These are phyloP conservation scores for Brassicogethes aeneus DNA, from an alignment of 2,888 invertebrate species.

Conservation along the genomic window DNA sequence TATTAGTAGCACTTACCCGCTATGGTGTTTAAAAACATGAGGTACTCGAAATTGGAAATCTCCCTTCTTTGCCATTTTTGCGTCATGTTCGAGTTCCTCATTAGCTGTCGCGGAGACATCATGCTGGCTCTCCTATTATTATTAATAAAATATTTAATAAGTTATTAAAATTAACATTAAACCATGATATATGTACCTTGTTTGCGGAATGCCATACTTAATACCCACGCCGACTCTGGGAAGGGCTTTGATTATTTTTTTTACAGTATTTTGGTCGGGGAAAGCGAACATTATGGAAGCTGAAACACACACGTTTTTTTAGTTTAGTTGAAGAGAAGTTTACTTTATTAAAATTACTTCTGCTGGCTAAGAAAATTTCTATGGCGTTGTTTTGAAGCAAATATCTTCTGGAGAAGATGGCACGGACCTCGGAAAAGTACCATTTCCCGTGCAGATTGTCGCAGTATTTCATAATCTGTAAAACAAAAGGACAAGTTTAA, in stretches of 20 bases:
- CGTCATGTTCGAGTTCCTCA: slow-evolving; percentile 99
- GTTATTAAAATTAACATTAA: too few species aligned
- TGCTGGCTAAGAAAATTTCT: slow-evolving; percentile 96
- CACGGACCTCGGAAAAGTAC: slow-evolving; percentile 99
- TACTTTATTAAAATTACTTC: slow-evolving; percentile 64
- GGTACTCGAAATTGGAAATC: slow-evolving; percentile 99
- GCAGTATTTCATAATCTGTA: slow-evolving; percentile 91
- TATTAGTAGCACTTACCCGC: too few species aligned
- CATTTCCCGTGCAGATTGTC: slow-evolving; percentile 98
- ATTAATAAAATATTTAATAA: slow-evolving; percentile 15
- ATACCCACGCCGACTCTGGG: slow-evolving; percentile 98
- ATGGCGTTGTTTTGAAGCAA: slow-evolving; percentile 94
- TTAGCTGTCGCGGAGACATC: slow-evolving; percentile 97
- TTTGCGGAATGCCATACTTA: slow-evolving; percentile 98
- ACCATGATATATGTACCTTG: too few species aligned
- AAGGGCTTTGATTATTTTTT: slow-evolving; percentile 95
- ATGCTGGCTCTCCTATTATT: slow-evolving; percentile 88
- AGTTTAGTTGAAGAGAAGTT: slow-evolving; percentile 4
- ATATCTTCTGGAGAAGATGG: slow-evolving; percentile 95
- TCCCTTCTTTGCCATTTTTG: slow-evolving; percentile 99
- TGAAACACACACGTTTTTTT: slow-evolving; percentile 44
- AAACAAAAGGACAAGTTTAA: slow-evolving; percentile 31
- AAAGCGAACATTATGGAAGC: slow-evolving; percentile 99
- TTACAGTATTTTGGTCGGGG: slow-evolving; percentile 93
- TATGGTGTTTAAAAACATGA: slow-evolving; percentile 99